phyloP scores from a whole-genome alignment of 2,888 invertebrate genomes.

The Sarcophaga caerulescens region DNA sequence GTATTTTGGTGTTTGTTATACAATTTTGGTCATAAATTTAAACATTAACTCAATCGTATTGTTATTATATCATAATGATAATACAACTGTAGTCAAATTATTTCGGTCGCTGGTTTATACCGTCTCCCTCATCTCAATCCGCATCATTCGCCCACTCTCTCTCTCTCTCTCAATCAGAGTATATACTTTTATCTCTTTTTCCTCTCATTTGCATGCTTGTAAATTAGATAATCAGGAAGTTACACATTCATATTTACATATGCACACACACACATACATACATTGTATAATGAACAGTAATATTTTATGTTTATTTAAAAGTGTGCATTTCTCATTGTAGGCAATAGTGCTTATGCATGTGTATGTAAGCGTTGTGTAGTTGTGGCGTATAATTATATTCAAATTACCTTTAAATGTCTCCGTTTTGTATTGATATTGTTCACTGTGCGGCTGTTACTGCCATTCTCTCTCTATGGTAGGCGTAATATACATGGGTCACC shows the following conservation, averaged over 20 bases:
- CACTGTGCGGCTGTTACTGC: conserved; percentile 28
- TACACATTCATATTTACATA: conserved; percentile 28
- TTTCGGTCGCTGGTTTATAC: neutral
- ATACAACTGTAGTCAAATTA: conserved; percentile 44
- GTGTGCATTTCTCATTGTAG: conserved; percentile 29
- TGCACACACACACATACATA: neutral
- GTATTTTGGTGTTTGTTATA: conserved; percentile 48
- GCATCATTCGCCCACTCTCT: neutral
- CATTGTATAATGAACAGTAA: neutral
- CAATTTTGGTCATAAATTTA: conserved; percentile 62
- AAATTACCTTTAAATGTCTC: conserved; percentile 69
- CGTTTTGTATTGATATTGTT: conserved; percentile 50
- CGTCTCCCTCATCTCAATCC: no score
- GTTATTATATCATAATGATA: conserved; percentile 56
- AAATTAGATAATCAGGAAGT: conserved; percentile 55
- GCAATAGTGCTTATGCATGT: no score
- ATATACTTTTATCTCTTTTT: neutral
- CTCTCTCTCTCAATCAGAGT: neutral
- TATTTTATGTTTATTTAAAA: conserved; percentile 14
- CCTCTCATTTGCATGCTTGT: conserved; percentile 9
- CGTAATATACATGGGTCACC: conserved; percentile 1
- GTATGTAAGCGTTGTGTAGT: neutral
- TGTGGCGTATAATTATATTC: conserved; percentile 65
- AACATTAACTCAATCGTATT: conserved; percentile 64
- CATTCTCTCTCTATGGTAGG: conserved; percentile 12